These are phyloP conservation scores for Platypus cylindrus DNA, from an alignment of 2,888 invertebrate genomes.

Conservation along the genomic window DNA sequence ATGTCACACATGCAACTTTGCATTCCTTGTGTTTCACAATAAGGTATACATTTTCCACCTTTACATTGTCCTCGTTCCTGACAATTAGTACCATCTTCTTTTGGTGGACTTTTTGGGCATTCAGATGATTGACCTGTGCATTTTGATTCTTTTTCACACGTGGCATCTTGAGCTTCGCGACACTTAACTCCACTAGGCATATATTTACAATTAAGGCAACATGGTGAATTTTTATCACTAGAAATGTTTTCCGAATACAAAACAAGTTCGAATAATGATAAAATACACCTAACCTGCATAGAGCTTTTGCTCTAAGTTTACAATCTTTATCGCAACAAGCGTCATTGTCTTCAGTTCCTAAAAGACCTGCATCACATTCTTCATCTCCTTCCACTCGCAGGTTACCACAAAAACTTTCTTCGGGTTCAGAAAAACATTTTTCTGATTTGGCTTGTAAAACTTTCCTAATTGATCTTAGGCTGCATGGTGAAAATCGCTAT, in stretches of 20 bases:
- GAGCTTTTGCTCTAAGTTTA: slow-evolving; percentile 74
- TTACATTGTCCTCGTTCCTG: slow-evolving; percentile 85
- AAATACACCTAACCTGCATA: slow-evolving; percentile 58
- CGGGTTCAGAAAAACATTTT: slow-evolving; percentile 84
- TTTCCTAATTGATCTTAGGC: slow-evolving; percentile 81
- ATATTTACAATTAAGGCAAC: slow-evolving; percentile 83
- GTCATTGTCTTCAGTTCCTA: slow-evolving; percentile 88
- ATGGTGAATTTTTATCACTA: slow-evolving; percentile 93
- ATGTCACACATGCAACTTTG: slow-evolving; percentile 96
- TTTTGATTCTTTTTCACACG: slow-evolving; percentile 84
- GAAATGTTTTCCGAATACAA: slow-evolving; percentile 3
- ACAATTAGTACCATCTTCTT: slow-evolving; percentile 77
- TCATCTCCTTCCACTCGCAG: slow-evolving; percentile 89
- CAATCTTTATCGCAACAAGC: slow-evolving; percentile 90
- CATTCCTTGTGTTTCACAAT: slow-evolving; percentile 85
- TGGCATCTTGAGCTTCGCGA: slow-evolving; percentile 79
- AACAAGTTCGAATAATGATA: background rate
- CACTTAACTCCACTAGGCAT: slow-evolving; percentile 76
- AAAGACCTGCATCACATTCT: slow-evolving; percentile 89
- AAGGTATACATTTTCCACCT: slow-evolving; percentile 84
- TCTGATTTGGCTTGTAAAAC: slow-evolving; percentile 87
- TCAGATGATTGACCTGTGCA: slow-evolving; percentile 73
- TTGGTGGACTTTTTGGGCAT: slow-evolving; percentile 77
- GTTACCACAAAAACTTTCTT: slow-evolving; percentile 94
- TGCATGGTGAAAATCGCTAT: slow-evolving; percentile 93